Evolutionary conservation across 2,888 invertebrate species (phyloP).

Genomic region (Synanthedon formicaeformis): DNA sequence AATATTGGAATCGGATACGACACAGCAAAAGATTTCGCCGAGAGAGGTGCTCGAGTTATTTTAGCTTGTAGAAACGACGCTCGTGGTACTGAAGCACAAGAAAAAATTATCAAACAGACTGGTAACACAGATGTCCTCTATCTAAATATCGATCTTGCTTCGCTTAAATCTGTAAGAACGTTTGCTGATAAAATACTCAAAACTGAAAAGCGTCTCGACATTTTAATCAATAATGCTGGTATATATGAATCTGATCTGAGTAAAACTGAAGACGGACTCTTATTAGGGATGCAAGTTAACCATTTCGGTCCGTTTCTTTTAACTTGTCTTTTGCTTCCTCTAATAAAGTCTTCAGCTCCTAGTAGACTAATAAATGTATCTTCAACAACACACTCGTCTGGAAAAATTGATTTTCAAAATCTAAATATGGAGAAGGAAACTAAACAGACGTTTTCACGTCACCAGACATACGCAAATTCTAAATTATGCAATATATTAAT

Average conservation of each 20-base stretch:
- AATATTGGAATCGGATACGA: constrained; percentile 85
- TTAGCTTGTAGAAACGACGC: constrained; percentile 82
- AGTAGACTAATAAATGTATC: constrained; percentile 50
- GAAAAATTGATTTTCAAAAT: constrained; percentile 30
- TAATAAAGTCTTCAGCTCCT: constrained; percentile 41
- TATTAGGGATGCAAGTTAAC: constrained; percentile 66
- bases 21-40: constrained; percentile 78
- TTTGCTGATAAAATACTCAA: constrained; percentile 71
- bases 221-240: constrained; percentile 75
- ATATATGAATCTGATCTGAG: constrained; percentile 38
- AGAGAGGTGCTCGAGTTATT: constrained; percentile 80
- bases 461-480: constrained; percentile 14
- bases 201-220: constrained; percentile 64
- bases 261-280: constrained; percentile 72
- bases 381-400: constrained; percentile 28
- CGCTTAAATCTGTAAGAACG: constrained; percentile 64
- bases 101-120: constrained; percentile 27
- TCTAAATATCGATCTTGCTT: constrained; percentile 59
- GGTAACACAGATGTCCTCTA: constrained; percentile 39
- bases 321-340: constrained; percentile 70
- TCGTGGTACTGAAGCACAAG: constrained; percentile 69
- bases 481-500: constrained; percentile 23
- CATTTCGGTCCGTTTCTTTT: constrained; percentile 77
- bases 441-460: constrained; percentile 11
- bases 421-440: constrained; percentile 27